Evolutionary conservation across 1,140 invertebrate genomes (phyloP), one percentile per base, ranked within the genome.

Genomic region (Eriocheir sinensis): DNA sequence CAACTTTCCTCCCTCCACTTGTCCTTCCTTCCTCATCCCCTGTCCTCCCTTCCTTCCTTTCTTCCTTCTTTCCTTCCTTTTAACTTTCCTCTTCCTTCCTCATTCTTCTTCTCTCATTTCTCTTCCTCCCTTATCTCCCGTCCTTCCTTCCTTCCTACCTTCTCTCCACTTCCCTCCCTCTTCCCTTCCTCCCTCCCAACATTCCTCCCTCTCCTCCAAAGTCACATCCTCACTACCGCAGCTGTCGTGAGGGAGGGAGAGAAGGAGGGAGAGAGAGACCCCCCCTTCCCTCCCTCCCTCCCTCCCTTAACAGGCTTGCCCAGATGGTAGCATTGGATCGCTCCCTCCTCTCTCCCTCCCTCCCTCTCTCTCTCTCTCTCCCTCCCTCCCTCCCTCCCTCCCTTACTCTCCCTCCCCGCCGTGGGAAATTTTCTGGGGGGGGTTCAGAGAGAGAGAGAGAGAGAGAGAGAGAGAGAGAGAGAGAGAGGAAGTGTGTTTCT

Each of bases 271-370:
- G 89, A 36, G 41, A 60, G 38, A 85, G 38, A 41, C 85, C 85
- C 30, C 4, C 38, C 38, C 38, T n/a, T 41, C 85, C 38, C 85
- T 44, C 38, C 21, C 0, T 6, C 34, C 38, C 34, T 4, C 27
- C 86, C 21, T 9, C 36, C 9, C 0, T 2, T 30, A 30, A 27
- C 86, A 30, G 38, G 21, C 88, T 27, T 72, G 32, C 48, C 41
- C 89, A 90, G 89, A 90, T 90, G 89, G 89, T 90, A 53, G 85
- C 41, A 41, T 40, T 34, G 48, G 30, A 12, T 48, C 21, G 21
- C n/a, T 89, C 32, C n/a, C 21, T 32, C 88, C 48, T n/a, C 40
- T n/a, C 30, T n/a, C 21, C 83, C 83, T 41, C 12, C 83, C 30
- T 36, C 83, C 34, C 81, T 9, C 30, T n/a, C 30, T 36, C 30